Percentiles rank a stretch among this genome's conserved stretches.
Evolutionary conservation across 2,888 invertebrate species (phyloP).

Genomic region (Sarcophaga caerulescens): DNA sequence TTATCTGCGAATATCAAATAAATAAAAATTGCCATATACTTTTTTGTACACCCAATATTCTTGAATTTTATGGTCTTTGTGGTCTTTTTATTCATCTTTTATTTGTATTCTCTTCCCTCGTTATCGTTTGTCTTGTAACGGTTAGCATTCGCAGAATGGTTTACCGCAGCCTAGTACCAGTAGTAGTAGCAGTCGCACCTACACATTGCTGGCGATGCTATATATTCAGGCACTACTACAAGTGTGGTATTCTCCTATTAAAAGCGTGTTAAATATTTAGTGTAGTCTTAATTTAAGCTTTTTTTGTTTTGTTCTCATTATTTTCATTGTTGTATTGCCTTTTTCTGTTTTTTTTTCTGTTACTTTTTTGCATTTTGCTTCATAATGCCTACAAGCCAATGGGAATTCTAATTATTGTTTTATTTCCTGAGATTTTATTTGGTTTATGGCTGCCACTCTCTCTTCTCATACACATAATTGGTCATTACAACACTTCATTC

Average conservation of each 20-base stretch:
- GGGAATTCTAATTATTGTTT: background rate
- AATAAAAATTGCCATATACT: constrained; percentile 35
- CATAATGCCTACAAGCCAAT: no score
- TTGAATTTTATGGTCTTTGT: background rate
- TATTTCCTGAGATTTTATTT: constrained; percentile 13
- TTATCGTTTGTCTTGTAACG: background rate
- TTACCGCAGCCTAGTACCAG: constrained; percentile 80
- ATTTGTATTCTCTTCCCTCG: no score
- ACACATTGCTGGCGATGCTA: constrained; percentile 82
- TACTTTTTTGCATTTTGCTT: background rate
- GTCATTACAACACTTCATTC: no score
- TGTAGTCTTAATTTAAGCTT: constrained; percentile 26
- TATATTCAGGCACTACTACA: constrained; percentile 87
- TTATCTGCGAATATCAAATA: background rate
- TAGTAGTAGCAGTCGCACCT: constrained; percentile 80
- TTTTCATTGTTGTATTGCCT: background rate
- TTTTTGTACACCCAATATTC: constrained; percentile 9
- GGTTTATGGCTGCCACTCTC: no score
- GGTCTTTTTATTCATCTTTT: no score
- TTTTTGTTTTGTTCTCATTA: constrained; percentile 34
- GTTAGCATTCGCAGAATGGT: constrained; percentile 79
- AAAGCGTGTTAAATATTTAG: constrained; percentile 45
- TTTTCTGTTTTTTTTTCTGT: no score
- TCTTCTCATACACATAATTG: no score
- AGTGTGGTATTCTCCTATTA: constrained; percentile 83